These are phyloP conservation scores for Pteruthius melanotis DNA, from an alignment of 2,113 vertebrate species.

Conservation along the genomic window DNA sequence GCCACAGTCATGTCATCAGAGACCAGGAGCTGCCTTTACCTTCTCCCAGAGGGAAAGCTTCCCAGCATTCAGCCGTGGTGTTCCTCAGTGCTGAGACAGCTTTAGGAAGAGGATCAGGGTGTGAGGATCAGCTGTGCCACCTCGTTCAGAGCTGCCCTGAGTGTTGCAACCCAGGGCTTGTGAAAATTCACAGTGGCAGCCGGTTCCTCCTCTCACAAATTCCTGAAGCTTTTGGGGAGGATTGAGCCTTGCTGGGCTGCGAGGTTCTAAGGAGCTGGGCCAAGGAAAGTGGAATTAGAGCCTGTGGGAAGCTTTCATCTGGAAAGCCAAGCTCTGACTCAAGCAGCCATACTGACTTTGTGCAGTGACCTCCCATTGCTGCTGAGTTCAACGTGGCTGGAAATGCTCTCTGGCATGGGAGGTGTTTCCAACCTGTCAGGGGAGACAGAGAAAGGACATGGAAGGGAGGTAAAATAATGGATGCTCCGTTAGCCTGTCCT, in stretches of 20 bases:
- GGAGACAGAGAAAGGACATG: not conserved
- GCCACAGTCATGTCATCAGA: not conserved
- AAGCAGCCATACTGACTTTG: not conserved
- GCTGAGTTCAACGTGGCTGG: not conserved
- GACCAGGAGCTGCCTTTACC: not conserved
- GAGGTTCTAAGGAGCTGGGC: not conserved
- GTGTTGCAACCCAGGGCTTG: not conserved
- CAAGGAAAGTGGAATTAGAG: not conserved
- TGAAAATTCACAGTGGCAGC: fast-evolving
- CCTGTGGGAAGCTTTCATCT: not conserved
- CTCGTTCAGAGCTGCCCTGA: not conserved
- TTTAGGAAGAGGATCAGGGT: not conserved
- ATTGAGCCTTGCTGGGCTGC: not conserved
- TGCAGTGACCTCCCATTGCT: not conserved
- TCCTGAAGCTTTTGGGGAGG: not conserved
- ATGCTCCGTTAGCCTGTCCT: not conserved
- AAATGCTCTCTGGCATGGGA: not conserved
- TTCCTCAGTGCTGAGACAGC: not conserved
- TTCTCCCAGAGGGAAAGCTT: not conserved
- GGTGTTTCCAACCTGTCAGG: not conserved
- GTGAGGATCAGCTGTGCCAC: not conserved
- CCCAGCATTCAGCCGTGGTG: not conserved
- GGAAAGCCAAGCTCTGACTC: not conserved
- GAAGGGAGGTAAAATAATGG: not conserved
- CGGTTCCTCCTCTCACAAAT: not conserved